These are phyloP conservation scores for Plebejus argus DNA, from an alignment of 2,888 invertebrate genomes.

Conservation along the genomic window DNA sequence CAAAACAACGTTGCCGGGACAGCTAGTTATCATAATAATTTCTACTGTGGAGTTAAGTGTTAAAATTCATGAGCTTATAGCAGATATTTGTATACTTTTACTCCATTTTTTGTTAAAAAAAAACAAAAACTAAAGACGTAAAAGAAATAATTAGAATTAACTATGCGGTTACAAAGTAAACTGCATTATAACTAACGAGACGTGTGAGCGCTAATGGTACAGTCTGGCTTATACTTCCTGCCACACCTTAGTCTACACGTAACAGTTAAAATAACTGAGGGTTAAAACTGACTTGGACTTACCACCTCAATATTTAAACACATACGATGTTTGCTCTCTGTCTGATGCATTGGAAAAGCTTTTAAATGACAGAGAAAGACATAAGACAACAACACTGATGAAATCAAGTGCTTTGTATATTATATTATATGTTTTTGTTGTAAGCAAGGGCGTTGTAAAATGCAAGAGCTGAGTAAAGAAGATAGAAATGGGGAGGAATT, in stretches of 20 bases:
- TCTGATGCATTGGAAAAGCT: not conserved
- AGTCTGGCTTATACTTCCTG: conserved; percentile 12
- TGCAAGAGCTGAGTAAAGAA: too few species aligned
- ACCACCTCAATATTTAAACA: not conserved
- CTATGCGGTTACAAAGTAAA: not conserved
- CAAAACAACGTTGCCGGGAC: too few species aligned
- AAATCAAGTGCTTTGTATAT: not conserved
- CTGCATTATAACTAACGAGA: not conserved
- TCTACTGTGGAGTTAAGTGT: too few species aligned
- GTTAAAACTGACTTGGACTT: not conserved
- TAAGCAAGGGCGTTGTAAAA: not conserved
- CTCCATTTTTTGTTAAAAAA: too few species aligned
- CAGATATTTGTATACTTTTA: too few species aligned
- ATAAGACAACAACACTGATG: too few species aligned
- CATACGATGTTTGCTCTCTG: not conserved
- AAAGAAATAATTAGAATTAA: not conserved
- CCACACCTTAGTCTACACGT: not conserved
- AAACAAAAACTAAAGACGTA: too few species aligned
- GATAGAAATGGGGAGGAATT: too few species aligned
- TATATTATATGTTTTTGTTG: not conserved
- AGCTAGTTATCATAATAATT: too few species aligned
- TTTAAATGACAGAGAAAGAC: too few species aligned
- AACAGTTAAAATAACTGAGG: not conserved
- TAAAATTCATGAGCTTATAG: too few species aligned
- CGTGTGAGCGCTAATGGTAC: not conserved